phyloP scores from a whole-genome alignment of 2,888 invertebrate species.

The Andrena bicolor region DNA sequence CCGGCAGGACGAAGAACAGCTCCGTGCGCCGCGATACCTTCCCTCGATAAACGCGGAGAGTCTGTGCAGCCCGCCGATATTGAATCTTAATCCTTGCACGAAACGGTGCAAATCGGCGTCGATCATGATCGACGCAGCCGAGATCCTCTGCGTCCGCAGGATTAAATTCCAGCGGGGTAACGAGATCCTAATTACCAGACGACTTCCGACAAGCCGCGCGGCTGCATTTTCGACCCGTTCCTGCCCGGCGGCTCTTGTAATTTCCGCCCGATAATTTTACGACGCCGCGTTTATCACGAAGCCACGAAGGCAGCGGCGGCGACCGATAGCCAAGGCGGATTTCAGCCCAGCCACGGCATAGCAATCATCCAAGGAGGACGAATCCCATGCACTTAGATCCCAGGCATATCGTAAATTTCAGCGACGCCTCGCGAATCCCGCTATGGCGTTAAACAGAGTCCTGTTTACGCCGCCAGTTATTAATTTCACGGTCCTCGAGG shows the following conservation, averaged over 20 bases:
- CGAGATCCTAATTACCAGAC: constrained; percentile 65
- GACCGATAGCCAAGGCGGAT: constrained; percentile 53
- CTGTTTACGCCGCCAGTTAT: constrained; percentile 33
- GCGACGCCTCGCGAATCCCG: not conserved
- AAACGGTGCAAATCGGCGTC: constrained; percentile 38
- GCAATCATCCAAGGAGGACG: constrained; percentile 40
- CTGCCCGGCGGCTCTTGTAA: constrained; percentile 52
- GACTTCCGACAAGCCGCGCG: constrained; percentile 60
- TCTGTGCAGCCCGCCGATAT: constrained; percentile 35
- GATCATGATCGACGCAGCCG: constrained; percentile 44
- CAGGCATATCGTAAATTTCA: constrained; percentile 41
- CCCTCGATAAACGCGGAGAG: constrained; percentile 22
- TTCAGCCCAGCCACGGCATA: constrained; percentile 33
- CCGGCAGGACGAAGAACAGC: constrained; percentile 19
- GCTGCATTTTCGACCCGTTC: constrained; percentile 36
- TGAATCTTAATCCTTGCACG: constrained; percentile 59
- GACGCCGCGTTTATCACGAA: constrained; percentile 60
- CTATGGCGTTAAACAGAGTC: constrained; percentile 18
- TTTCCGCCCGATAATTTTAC: constrained; percentile 68
- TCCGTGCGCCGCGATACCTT: constrained; percentile 15
- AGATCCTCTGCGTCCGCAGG: constrained; percentile 21
- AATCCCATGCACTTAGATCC: not conserved
- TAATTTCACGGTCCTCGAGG: constrained; percentile 28
- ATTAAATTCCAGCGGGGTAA: constrained; percentile 62
- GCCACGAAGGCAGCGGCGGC: constrained; percentile 60